Base-by-base conservation (phyloP, 2,113 vertebrate species). In the Dicrurus megarhynchus region DNA sequence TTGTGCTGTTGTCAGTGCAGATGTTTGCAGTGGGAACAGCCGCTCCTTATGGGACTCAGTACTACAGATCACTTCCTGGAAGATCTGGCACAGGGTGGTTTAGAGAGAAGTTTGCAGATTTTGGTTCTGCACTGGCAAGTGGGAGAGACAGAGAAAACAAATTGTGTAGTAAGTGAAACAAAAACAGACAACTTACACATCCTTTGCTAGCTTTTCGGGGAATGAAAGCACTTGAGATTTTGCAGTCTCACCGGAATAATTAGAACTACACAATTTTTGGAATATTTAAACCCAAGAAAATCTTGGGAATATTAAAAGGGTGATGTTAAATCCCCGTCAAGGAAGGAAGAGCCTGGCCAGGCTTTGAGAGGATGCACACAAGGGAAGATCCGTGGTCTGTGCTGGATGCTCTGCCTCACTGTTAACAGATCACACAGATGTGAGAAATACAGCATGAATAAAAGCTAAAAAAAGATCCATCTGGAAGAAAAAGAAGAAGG, bases 221-320 rank as follows among this genome's bases (percentile, higher is more conserved):
- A 97, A 97, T 67, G 68, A 95, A 97, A 89, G 22, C 80, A 65
- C 74, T 94, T 83, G 90, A 87, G 91, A 71, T 86, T 91, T 96
- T 86, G 17, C 69, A 69, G 61, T 90, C 39, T 94, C 93, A 92
- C 91, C 0, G 46, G 91, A 96, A 89, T 95, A 96, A 86, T 95
- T 94, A 89, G 49, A 86, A 91, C 56, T 80, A 65, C 82, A 86
- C 93, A 87, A 84, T 84, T 84, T 92, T 93, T 91, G 70, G 74
- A 94, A 88, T 94, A 76, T 27, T 84, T 56, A 95, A 90, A 52
- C 35, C 30, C 68, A 50, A 67, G 35, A 75, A 96, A 91, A 90
- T 37, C 50, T 92, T 94, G 63, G 64, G 65, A 93, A 86, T 83
- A 95, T 91, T 92, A 92, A 93, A 94, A 68, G 63, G 24, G 41